A percentile compares a stretch with the other conserved stretches of the same genome.
phyloP scores from a whole-genome alignment of 1,140 invertebrate species.

The Cyphomyrmex costatus region DNA sequence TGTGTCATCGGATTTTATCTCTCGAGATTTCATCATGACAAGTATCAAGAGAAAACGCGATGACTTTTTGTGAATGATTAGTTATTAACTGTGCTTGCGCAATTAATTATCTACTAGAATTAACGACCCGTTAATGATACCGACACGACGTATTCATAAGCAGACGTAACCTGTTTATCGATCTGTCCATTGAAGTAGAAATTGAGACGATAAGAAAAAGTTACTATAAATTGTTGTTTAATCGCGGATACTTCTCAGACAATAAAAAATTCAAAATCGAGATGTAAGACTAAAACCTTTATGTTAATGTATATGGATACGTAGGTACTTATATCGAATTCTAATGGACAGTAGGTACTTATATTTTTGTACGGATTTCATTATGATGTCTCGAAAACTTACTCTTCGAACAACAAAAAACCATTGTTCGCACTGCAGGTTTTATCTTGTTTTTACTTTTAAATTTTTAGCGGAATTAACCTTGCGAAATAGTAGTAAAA shows the following conservation, averaged over 20 bases:
- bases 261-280: no score
- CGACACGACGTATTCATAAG: not conserved
- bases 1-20: not conserved
- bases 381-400: no score
- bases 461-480: no score
- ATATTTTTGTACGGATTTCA: no score
- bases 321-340: no score
- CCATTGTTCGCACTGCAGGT: no score
- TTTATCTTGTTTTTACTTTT: no score
- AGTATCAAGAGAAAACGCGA: not conserved
- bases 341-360: no score
- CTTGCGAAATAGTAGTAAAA: no score
- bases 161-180: not conserved
- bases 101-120: conserved; percentile 14
- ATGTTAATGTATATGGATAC: no score
- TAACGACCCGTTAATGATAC: not conserved
- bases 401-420: no score
- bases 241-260: not conserved
- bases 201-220: not conserved
- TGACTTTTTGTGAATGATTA: not conserved
- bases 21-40: not conserved
- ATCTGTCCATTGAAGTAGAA: not conserved
- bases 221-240: not conserved
- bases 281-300: no score
- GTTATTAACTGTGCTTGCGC: not conserved